Base-by-base conservation (phyloP, 1,140 invertebrate genomes). In the Planococcus citri region DNA sequence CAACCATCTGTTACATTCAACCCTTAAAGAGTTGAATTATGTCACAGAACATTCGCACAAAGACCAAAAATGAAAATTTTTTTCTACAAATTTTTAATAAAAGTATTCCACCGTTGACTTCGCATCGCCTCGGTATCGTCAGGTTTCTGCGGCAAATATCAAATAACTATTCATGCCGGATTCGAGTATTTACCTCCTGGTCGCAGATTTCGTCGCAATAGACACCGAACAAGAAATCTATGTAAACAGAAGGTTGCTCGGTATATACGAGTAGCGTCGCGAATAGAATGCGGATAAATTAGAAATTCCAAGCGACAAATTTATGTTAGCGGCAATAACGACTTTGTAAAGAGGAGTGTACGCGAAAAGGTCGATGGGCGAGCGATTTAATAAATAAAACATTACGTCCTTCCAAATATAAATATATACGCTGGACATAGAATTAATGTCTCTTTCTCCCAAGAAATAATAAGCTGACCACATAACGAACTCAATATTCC, bases 341-440 rank as follows among this genome's bases (percentile, higher is more conserved):
- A 51, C 41, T 51, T 51, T 51, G n/a, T 51, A 14, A 51, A 51
- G 12, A 17, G 12, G 41, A 3, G 41, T 17, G 10, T 51, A 17
- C 41, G n/a, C 41, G 41, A 20, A 51, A 14, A 14, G 41, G 41
- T 51, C 41, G 41, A 51, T 14, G 41, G 41, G 12, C 41, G 17
- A 51, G 41, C 41, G 41, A 51, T 51, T 51, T 51, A 51, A 51
- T 51, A 51, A 51, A 51, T 51, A 51, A 51, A 51, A 51, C 41
- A 51, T 51, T 17, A 51, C 17, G 41, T 51, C n/a, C 41, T 51
- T 51, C 17, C 41, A 17, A 20, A 51, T 51, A 51, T 14, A 14
- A 3, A 20, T 51, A 51, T n/a, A 51, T 51, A 51, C 12, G 12
- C 3, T 51, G n/a, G 10, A 51, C 17, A 17, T 17, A 20, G 41